These are phyloP conservation scores for Gymnobelideus leadbeateri DNA, from an alignment of 2,113 vertebrate species.

Conservation along the genomic window DNA sequence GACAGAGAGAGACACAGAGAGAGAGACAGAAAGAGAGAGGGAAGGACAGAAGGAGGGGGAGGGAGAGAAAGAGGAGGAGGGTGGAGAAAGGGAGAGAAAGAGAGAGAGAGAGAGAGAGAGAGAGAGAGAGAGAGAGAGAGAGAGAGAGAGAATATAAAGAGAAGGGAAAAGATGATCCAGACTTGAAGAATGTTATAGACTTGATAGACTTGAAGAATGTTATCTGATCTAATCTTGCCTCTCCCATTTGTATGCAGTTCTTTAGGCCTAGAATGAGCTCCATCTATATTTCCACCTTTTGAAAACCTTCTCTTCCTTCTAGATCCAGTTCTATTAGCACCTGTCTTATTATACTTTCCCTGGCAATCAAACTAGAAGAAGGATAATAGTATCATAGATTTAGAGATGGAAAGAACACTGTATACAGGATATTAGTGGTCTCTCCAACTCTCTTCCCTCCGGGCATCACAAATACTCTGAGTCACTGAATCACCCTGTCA, in stretches of 20 bases:
- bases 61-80: not conserved
- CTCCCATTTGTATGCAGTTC: not conserved
- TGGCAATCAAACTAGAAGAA: not conserved
- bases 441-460: not conserved
- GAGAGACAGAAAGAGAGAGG: not conserved
- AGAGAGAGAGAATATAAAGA: not conserved
- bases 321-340: not conserved
- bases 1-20: not conserved
- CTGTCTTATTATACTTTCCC: not conserved
- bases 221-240: not conserved
- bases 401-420: not conserved
- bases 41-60: not conserved
- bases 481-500: not conserved
- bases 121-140: not conserved
- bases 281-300: not conserved
- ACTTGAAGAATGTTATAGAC: not conserved
- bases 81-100: not conserved
- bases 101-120: not conserved
- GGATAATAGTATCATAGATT: not conserved
- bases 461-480: not conserved
- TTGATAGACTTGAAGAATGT: not conserved
- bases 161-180: no score
- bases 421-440: not conserved
- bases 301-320: not conserved
- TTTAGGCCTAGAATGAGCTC: not conserved